Evolutionary conservation across 2,797 vertebrate species (phyloP).

Genomic region (Schizopygopsis malacanthus): DNA sequence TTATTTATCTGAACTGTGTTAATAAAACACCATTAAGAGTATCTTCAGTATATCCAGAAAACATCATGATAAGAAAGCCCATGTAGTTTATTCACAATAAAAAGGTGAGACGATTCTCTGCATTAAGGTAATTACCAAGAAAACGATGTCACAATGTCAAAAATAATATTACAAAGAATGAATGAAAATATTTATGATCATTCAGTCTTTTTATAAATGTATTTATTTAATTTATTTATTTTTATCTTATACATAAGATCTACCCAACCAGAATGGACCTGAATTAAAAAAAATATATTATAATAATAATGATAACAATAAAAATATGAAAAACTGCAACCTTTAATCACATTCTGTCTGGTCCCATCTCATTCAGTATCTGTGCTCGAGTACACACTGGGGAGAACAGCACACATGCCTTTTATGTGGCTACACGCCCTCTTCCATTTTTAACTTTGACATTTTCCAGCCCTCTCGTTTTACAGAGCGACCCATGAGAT

Average conservation of each 20-base stretch:
- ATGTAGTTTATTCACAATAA: not conserved
- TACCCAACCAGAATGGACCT: too few relatives aligned
- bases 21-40: not conserved
- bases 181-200: not conserved
- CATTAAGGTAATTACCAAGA: too few relatives aligned
- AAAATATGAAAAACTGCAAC: too few relatives aligned
- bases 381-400: slow-evolving; percentile 46
- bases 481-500: slow-evolving; percentile 64
- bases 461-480: slow-evolving; percentile 73
- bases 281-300: too few relatives aligned
- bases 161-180: not conserved
- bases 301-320: too few relatives aligned
- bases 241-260: too few relatives aligned
- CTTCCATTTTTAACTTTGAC: slow-evolving; percentile 77
- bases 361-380: slow-evolving; percentile 22
- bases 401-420: slow-evolving; percentile 55
- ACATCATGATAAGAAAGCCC: not conserved
- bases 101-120: too few relatives aligned
- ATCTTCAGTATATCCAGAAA: not conserved
- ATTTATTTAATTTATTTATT: too few relatives aligned
- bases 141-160: not conserved
- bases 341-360: not conserved
- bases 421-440: slow-evolving; percentile 68
- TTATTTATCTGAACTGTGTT: too few relatives aligned
- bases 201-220: too few relatives aligned